phyloP scores from a whole-genome alignment of 2,797 vertebrate genomes.

The Darevskia mixta region DNA sequence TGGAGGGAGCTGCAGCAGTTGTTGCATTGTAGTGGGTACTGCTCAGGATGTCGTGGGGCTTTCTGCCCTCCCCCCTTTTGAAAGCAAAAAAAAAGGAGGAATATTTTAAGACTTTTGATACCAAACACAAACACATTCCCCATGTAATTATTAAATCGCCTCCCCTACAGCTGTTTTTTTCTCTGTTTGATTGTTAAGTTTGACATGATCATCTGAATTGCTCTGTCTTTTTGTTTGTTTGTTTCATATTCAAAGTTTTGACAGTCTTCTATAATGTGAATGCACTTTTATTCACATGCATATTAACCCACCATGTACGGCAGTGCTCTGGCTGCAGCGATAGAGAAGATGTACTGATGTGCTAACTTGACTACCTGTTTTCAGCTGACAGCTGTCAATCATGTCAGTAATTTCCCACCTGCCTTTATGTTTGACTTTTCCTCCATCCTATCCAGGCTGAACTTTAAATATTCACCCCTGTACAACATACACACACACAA shows the following conservation, averaged over 20 bases:
- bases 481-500: background rate
- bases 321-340: too few relatives aligned
- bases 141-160: background rate
- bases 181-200: background rate
- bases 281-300: background rate
- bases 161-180: background rate
- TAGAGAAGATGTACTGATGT: background rate
- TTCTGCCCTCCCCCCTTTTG: background rate
- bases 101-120: constrained; percentile 1
- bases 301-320: too few relatives aligned
- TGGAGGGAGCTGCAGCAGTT: background rate
- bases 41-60: background rate
- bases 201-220: background rate
- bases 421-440: too few relatives aligned
- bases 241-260: background rate
- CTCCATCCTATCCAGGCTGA: background rate
- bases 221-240: background rate
- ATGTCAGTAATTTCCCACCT: background rate
- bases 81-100: background rate
- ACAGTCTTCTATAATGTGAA: background rate
- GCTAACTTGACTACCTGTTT: too few relatives aligned
- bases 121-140: background rate
- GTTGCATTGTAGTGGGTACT: background rate
- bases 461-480: background rate
- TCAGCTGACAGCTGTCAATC: too few relatives aligned